Evolutionary conservation across 2,888 invertebrate genomes (phyloP).

Genomic region (Clivina fossor): DNA sequence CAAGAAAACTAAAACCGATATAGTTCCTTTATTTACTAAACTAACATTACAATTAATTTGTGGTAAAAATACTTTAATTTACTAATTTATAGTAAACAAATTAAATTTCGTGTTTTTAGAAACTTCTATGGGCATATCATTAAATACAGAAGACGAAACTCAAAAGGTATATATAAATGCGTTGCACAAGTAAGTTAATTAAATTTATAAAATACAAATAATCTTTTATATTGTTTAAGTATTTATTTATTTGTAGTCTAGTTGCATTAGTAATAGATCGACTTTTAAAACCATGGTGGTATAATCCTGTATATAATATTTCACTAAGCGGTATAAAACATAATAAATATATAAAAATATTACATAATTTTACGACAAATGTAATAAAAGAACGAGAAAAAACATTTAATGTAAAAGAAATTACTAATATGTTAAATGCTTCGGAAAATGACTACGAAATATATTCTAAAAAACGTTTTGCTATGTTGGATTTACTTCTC

Average conservation of each 20-base stretch:
- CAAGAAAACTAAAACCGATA: conserved; percentile 1
- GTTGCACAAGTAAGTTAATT: conserved; percentile 1
- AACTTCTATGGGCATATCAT: conserved; percentile 7
- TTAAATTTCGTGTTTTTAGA: too few species aligned
- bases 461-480: conserved; percentile 14
- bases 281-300: not conserved
- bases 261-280: not conserved
- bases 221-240: not conserved
- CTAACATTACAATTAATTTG: conserved; percentile 9
- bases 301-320: not conserved
- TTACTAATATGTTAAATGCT: not conserved
- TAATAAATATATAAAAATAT: conserved; percentile 11
- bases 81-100: not conserved
- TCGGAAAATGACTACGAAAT: not conserved
- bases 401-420: conserved; percentile 16
- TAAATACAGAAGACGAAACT: not conserved
- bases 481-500: conserved; percentile 28
- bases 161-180: not conserved
- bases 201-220: too few species aligned
- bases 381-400: conserved; percentile 20
- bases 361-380: conserved; percentile 22
- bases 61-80: conserved; percentile 4
- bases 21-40: conserved; percentile 2
- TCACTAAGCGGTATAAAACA: not conserved
- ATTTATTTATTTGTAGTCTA: not conserved